phyloP scores from a whole-genome alignment of 1,140 invertebrate species.

The honey bee (Apis mellifera) region Amel_HAv3.1 CM009942.2:583001-583500 shows the following conservation, averaged over 20 bases:
- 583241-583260: neutral
- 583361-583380: conserved; percentile 72
- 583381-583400: conserved; percentile 75
- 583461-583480: conserved; percentile 38
- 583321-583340: too few relatives aligned
- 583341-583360: conserved; percentile 32
- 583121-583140: conserved; percentile 42
- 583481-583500: conserved; percentile 5
- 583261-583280: neutral
- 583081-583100: conserved; percentile 50
- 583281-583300: neutral
- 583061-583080: conserved; percentile 12
- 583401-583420: conserved; percentile 72
- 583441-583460: conserved; percentile 51
- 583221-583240: conserved; percentile 22
- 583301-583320: neutral
- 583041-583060: conserved; percentile 52
- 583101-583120: conserved; percentile 53
- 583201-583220: conserved; percentile 35
- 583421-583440: conserved; percentile 62
- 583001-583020: conserved; percentile 60
- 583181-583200: conserved; percentile 43
- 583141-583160: conserved; percentile 39
- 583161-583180: conserved; percentile 45
- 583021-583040: conserved; percentile 64